Base-by-base conservation (phyloP, 1,140 invertebrate genomes). In the Leucophenga varia region DNA sequence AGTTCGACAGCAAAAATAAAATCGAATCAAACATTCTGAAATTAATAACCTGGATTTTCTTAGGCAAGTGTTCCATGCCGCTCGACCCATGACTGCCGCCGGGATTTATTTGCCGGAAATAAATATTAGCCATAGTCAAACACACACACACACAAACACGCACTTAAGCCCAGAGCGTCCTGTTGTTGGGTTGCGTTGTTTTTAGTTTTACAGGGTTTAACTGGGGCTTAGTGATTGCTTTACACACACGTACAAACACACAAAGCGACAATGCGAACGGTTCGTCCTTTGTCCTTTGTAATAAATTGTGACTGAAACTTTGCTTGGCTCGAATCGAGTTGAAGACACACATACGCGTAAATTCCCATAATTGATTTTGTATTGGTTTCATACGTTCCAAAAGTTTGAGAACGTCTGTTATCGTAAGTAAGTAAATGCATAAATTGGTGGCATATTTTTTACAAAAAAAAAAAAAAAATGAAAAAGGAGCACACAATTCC, bases 281-380 rank as follows among this genome's bases (percentile, higher is more conserved):
- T n/a, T n/a, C n/a, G 32, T 13, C 14, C 10, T 34, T 12, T 12
- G 7, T 12, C 16, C 45, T 43, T 36, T 48, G 49, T 54, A 43
- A 53, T 55, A 37, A 48, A 55, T n/a, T 49, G 44, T 39, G 37
- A 35, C 38, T 34, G 16, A 18, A 18, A 25, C 4, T 14, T 2
- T 22, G 13, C 28, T 40, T 25, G 14, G 41, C 36, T n/a, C n/a
- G n/a, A n/a, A n/a, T n/a, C n/a, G n/a, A n/a, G n/a, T n/a, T n/a
- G n/a, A n/a, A n/a, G n/a, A n/a, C n/a, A 4, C 32, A 44, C 43
- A 44, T 21, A 44, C 59, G 46, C 54, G 59, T 51, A 56, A 59
- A 60, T 70, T 70, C 65, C 65, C 65, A 70, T 70, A 70, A 70
- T 70, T 70, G 65, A 70, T 65, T 70, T 63, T 65, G 65, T 70